Evolutionary conservation across 1,140 invertebrate species (phyloP), one percentile per base, ranked within the genome.

Genomic region (Acyrthosiphon pisum): DNA sequence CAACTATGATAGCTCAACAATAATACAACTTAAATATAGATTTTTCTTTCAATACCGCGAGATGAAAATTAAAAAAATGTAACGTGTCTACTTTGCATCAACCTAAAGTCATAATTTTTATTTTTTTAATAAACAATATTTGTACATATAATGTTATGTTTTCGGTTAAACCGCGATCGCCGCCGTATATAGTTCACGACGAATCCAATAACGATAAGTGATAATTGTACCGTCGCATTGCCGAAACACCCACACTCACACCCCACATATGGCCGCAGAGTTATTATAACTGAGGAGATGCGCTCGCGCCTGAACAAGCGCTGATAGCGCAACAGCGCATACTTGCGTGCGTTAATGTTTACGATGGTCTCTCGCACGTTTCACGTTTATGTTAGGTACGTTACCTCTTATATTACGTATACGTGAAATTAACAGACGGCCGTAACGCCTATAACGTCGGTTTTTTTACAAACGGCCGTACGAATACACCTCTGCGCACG

Each of bases 291-390:
- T 11, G 41, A 84, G 35, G 41, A 84, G 22, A 37, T 23, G 35
- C 14, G 2, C 22, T 1, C 35, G 88, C 50, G 88, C 50, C 88
- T 90, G 88, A 90, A 90, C 53, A 90, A 90, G 88, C 88, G 88
- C 88, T 90, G 88, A 90, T 90, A 90, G 53, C 53, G 53, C 88
- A 41, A 53, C n/a, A 37, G 20, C 53, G 46, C 46, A 83, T 37
- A 44, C 37, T 44, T 26, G 41, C 35, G 22, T 20, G 83, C 83
- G 37, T 11, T 44, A 20, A 46, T 46, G 84, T 87, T 87, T 87
- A 87, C 84, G 84, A n/a, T 26, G 84, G 84, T 48, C 6, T 46
- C 11, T 44, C 48, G 9, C n/a, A 50, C 41, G 41, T 41, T 41
- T 41, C 86, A 30, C 44, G 44, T 46, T 6, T 18, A n/a, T 1